Base-by-base conservation (phyloP, 2,888 invertebrate species). In the Drymonia ruficornis region DNA sequence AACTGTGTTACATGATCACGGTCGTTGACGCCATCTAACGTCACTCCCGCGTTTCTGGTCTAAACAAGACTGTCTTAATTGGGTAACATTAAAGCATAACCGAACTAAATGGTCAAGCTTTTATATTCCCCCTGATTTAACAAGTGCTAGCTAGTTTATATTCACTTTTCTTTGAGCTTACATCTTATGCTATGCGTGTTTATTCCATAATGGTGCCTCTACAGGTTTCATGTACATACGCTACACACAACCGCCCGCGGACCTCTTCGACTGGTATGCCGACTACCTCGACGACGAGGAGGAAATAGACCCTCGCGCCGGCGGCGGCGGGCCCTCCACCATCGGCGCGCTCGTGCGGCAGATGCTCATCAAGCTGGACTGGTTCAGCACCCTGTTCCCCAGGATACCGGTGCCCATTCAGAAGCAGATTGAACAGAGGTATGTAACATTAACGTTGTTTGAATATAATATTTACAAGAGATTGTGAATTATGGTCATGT, bases 351-450 rank as follows among this genome's bases (percentile, higher is more conserved):
- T 99, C 93, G 94, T 97, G 15, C 95, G 98, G 43, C 98, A 98
- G 83, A 98, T 98, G 94, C 94, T 99, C 52, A 96, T 97, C 56
- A 99, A 99, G 83, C 93, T 99, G 55, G 99, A 99, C 84, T 99
- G 99, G 99, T 99, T 99, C 91, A 98, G 98, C 43, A 99, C 99
- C 0, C 93, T 99, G 16, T 99, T 99, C 84, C 99, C 99, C 0
- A 94, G 99, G 67, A 99, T 99, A 84, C 99, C 99, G 0, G 99
- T 99, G 57, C 99, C 99, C 23, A 99, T 99, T 74, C 96, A 97
- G 90, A 98, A 98, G 85, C 96, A 96, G 84, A 95, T 98, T 65
- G 98, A 98, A 78, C 95, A 95, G 73, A 96, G 95, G 88, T 93
- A 80, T 70, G 83, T 83, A 76, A 72, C 67, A 60, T 71, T 64